Percentiles rank a stretch among this genome's conserved stretches.
phyloP scores from a whole-genome alignment of 2,797 vertebrate genomes.

The Todus mexicanus region DNA sequence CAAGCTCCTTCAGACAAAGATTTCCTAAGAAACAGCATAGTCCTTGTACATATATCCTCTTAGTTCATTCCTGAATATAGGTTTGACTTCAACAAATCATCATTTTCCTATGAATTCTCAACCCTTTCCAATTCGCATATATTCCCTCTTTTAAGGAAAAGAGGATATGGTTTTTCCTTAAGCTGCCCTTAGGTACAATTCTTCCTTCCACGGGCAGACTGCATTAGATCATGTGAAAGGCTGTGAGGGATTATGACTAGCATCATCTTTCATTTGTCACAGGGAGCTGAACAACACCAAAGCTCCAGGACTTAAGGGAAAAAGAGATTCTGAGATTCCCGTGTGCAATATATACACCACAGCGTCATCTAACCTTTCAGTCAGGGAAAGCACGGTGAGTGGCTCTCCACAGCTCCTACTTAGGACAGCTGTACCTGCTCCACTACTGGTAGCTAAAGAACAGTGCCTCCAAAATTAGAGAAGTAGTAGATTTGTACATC shows the following conservation, averaged over 20 bases:
- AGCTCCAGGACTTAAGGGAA: neutral
- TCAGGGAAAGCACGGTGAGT: neutral
- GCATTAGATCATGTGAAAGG: neutral
- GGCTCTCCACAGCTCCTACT: accelerated
- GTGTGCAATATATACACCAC: neutral
- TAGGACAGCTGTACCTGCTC: neutral
- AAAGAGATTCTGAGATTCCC: neutral
- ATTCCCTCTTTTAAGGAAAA: neutral
- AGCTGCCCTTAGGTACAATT: neutral
- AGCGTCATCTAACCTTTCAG: neutral
- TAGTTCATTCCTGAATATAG: neutral
- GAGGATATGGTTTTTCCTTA: neutral
- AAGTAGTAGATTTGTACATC: neutral
- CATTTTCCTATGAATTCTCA: neutral
- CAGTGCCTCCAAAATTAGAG: neutral
- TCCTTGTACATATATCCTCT: neutral
- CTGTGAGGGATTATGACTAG: neutral
- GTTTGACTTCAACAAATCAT: neutral
- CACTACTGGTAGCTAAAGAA: neutral
- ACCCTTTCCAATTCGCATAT: neutral
- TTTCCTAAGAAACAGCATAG: neutral
- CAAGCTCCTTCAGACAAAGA: neutral
- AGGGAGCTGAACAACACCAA: neutral
- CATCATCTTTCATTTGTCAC: neutral
- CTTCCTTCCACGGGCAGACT: neutral